Conservation (phyloP, 2,113 vertebrate species). For the Sigmodon hispidus region DNA sequence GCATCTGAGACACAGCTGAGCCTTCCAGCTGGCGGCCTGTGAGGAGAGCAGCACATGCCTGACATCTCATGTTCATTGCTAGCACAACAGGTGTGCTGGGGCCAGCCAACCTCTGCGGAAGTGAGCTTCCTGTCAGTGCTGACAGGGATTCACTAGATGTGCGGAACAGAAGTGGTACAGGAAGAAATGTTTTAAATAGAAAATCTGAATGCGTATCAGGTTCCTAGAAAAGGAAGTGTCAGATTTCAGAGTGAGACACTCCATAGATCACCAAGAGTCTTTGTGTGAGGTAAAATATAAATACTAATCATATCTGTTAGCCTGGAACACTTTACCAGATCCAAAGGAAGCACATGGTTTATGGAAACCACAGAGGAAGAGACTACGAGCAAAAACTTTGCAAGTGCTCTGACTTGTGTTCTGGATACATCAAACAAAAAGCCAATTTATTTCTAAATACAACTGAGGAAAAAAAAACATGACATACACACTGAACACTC, state of each 20-base stretch:
- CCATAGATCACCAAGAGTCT: constrained; percentile 33
- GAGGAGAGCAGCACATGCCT: constrained; percentile 29
- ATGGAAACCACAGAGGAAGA: neutral
- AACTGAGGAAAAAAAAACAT: neutral
- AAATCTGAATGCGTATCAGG: constrained; percentile 52
- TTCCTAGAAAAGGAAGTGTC: constrained; percentile 68
- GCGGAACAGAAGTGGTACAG: constrained; percentile 12
- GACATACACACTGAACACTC: neutral
- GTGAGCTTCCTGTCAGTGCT: constrained; percentile 59
- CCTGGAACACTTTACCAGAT: neutral
- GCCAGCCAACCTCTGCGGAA: constrained; percentile 21
- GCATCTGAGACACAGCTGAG: constrained; percentile 62
- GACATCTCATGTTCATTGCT: constrained; percentile 42
- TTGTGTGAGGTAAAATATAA: neutral
- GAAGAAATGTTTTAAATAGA: constrained; percentile 58
- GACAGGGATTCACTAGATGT: neutral
- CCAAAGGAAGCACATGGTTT: neutral
- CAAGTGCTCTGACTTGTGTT: neutral
- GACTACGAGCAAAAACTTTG: constrained; percentile 21
- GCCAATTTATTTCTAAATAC: neutral
- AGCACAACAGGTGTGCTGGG: constrained; percentile 53
- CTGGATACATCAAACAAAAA: neutral
- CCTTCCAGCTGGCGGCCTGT: constrained; percentile 28
- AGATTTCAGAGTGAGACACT: constrained; percentile 51
- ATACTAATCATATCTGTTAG: neutral